A percentile compares a stretch with the other conserved stretches of the same genome.
Evolutionary conservation across 2,888 invertebrate genomes (phyloP).

Genomic region (Holacanthella duospinosa): DNA sequence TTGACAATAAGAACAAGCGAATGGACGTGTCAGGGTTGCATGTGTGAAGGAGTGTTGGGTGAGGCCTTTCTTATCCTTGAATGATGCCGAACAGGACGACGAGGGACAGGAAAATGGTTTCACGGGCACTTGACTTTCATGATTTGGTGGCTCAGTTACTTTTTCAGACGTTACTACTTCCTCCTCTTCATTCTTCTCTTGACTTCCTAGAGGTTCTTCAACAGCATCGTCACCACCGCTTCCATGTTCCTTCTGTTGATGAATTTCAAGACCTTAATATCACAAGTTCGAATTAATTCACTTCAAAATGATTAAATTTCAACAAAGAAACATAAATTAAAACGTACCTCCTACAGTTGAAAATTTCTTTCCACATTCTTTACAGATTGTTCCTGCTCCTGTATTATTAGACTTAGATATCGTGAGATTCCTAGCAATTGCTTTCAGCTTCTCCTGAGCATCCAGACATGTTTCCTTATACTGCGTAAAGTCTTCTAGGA

Average conservation of each 20-base stretch:
- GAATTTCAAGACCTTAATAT: not conserved
- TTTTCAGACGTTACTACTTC: slow-evolving; percentile 2
- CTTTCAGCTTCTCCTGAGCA: slow-evolving; percentile 33
- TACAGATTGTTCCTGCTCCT: not conserved
- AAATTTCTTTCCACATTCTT: not conserved
- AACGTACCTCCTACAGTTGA: not conserved
- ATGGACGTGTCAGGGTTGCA: too few species aligned
- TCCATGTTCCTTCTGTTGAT: slow-evolving; percentile 1
- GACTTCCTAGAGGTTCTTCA: not conserved
- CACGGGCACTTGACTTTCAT: slow-evolving; percentile 44
- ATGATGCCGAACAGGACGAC: slow-evolving; percentile 16
- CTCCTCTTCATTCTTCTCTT: not conserved
- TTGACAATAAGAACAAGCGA: slow-evolving; percentile 47
- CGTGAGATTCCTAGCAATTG: slow-evolving; percentile 21
- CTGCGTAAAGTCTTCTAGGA: slow-evolving; percentile 31
- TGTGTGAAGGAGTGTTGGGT: slow-evolving; percentile 44
- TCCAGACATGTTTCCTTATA: slow-evolving; percentile 34
- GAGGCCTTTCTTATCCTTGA: slow-evolving; percentile 16
- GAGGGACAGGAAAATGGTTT: slow-evolving; percentile 42
- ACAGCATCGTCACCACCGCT: not conserved
- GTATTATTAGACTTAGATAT: not conserved
- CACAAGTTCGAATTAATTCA: too few species aligned
- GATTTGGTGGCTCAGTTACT: slow-evolving; percentile 42
- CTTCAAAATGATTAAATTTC: too few species aligned
- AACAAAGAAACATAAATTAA: not conserved